Base-by-base conservation (phyloP, 2,797 vertebrate genomes). In the Cetoscarus ocellatus region DNA sequence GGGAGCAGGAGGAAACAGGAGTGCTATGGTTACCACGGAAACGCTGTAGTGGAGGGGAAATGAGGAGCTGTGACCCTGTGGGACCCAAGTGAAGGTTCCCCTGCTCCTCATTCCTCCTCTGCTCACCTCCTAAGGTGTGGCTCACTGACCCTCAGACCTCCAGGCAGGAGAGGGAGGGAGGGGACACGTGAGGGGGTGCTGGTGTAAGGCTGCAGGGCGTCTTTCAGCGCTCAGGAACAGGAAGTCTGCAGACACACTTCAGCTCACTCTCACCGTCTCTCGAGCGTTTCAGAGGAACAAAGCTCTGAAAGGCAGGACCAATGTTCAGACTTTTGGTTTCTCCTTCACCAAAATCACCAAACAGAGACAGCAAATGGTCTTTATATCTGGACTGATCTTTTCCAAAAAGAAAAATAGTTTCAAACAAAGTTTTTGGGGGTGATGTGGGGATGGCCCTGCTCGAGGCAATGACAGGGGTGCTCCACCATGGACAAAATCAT, bases 1-100 rank as follows among this genome's bases (percentile, higher is more conserved):
- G 81, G 72, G 67, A 79, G 66, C 40, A 67, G 65, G 57, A 73
- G 76, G 81, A 88, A 89, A 75, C 82, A 78, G 89, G 86, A 89
- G 86, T 82, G 82, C 85, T 75, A 47, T 34, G 61, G 86, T 84
- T 53, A 36, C 86, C 79, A 75, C 84, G 79, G 86, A 73, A 76
- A 84, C 43, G 36, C 76, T 71, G 68, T 8, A n/a, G 67, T 76
- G 77, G 53, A 71, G 53, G 67, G 56, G 51, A 55, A 43, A 70
- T 39, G 57, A 9, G 27, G 38, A 77, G 70, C 50, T 67, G 62
- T 5, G 17, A 73, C 58, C 60, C 49, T 34, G 7, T n/a, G 50
- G 62, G 68, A 50, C 54, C 12, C 6, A 2, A 0, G 0, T 47
- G 19, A 50, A 61, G 61, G 47, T 56, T 60, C 62, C 10, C 73